Evolutionary conservation across 2,797 vertebrate genomes (phyloP).

Genomic region (Pseudochirops cupreus): DNA sequence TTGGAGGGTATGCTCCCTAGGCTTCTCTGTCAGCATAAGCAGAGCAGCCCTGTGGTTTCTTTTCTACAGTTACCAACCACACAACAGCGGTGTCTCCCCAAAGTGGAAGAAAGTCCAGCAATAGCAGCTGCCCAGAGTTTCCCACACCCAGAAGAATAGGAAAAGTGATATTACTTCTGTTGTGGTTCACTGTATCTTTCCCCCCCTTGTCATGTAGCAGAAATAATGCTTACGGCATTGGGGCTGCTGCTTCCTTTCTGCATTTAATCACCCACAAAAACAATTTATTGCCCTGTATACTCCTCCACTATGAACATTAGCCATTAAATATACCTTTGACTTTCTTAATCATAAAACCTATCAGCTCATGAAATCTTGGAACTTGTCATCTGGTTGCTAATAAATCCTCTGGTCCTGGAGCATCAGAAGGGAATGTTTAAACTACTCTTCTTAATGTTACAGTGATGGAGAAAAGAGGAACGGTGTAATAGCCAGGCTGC

Average conservation of each 20-base stretch:
- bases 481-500: not conserved
- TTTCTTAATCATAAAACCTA: constrained; percentile 87
- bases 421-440: constrained; percentile 66
- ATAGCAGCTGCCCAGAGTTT: constrained; percentile 54
- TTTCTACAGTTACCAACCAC: not conserved
- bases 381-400: constrained; percentile 78
- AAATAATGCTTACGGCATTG: constrained; percentile 77
- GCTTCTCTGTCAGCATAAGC: not conserved
- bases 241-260: constrained; percentile 76
- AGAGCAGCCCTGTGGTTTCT: not conserved
- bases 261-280: constrained; percentile 84
- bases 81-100: not conserved
- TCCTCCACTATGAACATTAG: constrained; percentile 83
- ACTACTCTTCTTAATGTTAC: constrained; percentile 71
- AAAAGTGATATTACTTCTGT: not conserved
- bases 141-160: constrained; percentile 3
- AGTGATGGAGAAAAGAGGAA: constrained; percentile 34
- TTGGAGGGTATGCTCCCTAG: not conserved
- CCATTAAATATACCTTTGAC: constrained; percentile 86
- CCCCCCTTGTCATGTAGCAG: constrained; percentile 74
- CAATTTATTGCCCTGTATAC: constrained; percentile 84
- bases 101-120: constrained; percentile 48
- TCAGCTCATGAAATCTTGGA: constrained; percentile 85
- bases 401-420: constrained; percentile 77
- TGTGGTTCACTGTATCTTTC: constrained; percentile 70